Evolutionary conservation across 2,888 invertebrate genomes (phyloP).

Genomic region (Teleiodes luculella): DNA sequence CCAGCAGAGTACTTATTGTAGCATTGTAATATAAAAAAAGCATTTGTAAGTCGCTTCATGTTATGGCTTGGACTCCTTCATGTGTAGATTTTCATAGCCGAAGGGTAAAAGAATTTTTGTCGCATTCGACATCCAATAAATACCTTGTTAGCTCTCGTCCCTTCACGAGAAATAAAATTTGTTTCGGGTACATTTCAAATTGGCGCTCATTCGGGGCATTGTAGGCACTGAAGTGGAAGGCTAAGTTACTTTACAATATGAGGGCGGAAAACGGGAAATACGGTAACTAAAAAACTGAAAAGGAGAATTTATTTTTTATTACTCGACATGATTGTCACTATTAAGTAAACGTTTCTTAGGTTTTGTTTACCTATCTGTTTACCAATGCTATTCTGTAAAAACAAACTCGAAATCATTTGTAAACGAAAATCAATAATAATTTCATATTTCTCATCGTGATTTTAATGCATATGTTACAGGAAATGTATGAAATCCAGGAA

Average conservation of each 20-base stretch:
- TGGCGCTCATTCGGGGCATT: conserved; percentile 11
- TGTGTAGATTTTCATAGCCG: conserved; percentile 36
- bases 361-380: no score
- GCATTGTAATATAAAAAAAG: neutral
- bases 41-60: neutral
- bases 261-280: neutral
- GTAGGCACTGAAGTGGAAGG: conserved; percentile 4
- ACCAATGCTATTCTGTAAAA: no score
- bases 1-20: no score
- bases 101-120: conserved; percentile 39
- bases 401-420: no score
- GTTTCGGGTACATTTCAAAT: conserved; percentile 22
- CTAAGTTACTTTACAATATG: neutral
- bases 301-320: no score
- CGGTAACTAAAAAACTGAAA: no score
- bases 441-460: no score
- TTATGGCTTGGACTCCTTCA: neutral
- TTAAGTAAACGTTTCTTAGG: no score
- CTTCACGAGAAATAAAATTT: conserved; percentile 20
- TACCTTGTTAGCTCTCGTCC: conserved; percentile 37
- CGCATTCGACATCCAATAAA: conserved; percentile 48
- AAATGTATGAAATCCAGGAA: no score
- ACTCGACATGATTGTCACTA: no score
- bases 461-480: no score
- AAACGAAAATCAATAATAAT: no score